Base-by-base conservation (phyloP, 2,888 invertebrate genomes). In the Euzetes globulus region DNA sequence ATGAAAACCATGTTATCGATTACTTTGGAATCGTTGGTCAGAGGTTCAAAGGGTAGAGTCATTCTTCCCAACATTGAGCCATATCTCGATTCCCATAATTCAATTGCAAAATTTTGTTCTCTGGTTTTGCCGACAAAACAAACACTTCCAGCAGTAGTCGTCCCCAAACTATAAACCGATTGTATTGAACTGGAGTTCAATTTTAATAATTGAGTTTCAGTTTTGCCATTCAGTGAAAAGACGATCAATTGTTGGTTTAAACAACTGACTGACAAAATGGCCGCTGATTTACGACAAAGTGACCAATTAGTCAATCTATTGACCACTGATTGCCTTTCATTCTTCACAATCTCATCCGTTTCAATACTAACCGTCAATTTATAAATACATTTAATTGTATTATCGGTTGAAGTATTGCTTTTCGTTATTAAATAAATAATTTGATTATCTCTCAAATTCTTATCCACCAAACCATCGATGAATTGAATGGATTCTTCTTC, bases 61-160 rank as follows among this genome's bases (percentile, higher is more conserved):
- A 65, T 33, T 65, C 5, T n/a, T 3, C 65, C 65, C 15, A 65
- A 37, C n/a, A n/a, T 33, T 65, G 65, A 37, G 37, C 65, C 65
- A n/a, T 65, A 65, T 37, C 29, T 6, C 27, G 65, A 19, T 65
- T 65, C 65, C 65, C 65, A 65, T 41, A 65, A 65, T 37, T 65
- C 65, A 9, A 65, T 37, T 19, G 13, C 11, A 37, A 17, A 65
- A 19, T 65, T 65, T 1, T 11, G 1, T 1, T 65, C 65, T 9
- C n/a, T 65, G 2, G 65, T 65, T 37, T 65, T 19, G 37, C 65
- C 65, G 65, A 65, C 37, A 17, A 65, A 6, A 17, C 65, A 65
- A 37, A 65, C 41, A 37, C 65, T 65, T 13, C 65, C 65, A 33
- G 11, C 11, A 65, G 33, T 33, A 1, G 65, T 65, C 9, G 65